Evolutionary conservation across 2,113 vertebrate genomes (phyloP), one percentile per base, ranked within the genome.

Genomic region (Laticauda colubrina): DNA sequence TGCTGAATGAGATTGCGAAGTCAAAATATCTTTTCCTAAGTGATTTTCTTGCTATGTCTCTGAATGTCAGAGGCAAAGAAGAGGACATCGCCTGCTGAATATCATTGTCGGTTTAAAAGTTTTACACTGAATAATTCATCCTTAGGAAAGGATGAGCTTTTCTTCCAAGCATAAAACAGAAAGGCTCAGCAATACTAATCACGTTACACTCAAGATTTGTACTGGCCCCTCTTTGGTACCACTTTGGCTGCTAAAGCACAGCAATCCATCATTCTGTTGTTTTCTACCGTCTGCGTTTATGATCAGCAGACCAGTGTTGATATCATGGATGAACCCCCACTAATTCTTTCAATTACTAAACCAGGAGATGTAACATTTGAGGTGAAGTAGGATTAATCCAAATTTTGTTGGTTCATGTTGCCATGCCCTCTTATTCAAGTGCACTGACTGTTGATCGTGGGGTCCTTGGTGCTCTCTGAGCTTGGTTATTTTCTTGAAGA

Each of bases 231-330:
- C 8, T 87, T 43, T 59, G 56, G 54, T 59, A 24, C 45, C 15
- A 11, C 39, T 86, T 39, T 51, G 29, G 85, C 11, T 64, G 9
- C 43, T 94, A 87, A 94, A 92, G 93, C 95, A 98, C 98, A 97
- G 97, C 55, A 59, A 11, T n/a, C 23, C 39, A 29, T 21, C 39
- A 85, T 3, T 14, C 8, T 5, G 9, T 85, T 61, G 6, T 23
- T 93, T 29, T 43, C 89, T 0, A 90, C n/a, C 20, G 6, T 57
- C 43, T 56, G 89, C 21, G 2, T 29, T 9, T 45, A 86, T n/a
- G 4, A 26, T 29, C 23, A 69, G 24, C 59, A 54, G 39, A 54
- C 10, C 53, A 85, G 23, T 56, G 34, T n/a, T 24, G 53, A 51
- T 48, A 11, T 87, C 23, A 53, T 54, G 39, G 11, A 53, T 43